Evolutionary conservation across 2,113 vertebrate genomes (phyloP).

Genomic region (Oenanthe melanoleuca): DNA sequence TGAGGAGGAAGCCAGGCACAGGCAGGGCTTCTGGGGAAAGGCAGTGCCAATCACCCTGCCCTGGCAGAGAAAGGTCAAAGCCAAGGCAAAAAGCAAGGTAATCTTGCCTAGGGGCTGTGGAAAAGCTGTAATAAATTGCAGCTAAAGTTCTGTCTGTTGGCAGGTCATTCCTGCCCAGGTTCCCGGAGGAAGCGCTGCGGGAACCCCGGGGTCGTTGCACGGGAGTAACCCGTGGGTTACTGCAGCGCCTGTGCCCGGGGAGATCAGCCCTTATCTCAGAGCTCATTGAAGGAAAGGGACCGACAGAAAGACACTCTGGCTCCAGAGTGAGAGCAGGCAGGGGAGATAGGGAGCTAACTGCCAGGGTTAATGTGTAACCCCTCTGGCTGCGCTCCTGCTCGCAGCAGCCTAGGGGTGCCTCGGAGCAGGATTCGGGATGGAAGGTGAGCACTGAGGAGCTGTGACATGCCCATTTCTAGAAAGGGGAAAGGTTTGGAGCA

Average conservation of each 20-base stretch:
- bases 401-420: fast-evolving
- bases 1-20: fast-evolving
- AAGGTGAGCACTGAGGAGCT: fast-evolving
- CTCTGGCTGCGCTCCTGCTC: not conserved
- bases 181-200: not conserved
- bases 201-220: fast-evolving
- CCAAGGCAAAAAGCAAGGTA: not conserved
- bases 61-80: not conserved
- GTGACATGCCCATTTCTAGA: fast-evolving
- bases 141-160: not conserved
- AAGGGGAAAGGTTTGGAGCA: not conserved
- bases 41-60: not conserved
- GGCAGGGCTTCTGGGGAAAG: not conserved
- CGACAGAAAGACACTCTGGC: not conserved
- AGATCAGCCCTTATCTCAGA: constrained; percentile 12
- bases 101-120: not conserved
- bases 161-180: not conserved
- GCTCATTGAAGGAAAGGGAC: not conserved
- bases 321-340: not conserved
- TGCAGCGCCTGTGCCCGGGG: fast-evolving
- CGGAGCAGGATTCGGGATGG: fast-evolving
- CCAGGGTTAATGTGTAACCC: constrained; percentile 23
- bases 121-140: not conserved
- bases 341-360: not conserved
- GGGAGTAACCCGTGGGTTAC: not conserved